phyloP scores from a whole-genome alignment of 2,113 vertebrate genomes.

The Gopherus flavomarginatus region DNA sequence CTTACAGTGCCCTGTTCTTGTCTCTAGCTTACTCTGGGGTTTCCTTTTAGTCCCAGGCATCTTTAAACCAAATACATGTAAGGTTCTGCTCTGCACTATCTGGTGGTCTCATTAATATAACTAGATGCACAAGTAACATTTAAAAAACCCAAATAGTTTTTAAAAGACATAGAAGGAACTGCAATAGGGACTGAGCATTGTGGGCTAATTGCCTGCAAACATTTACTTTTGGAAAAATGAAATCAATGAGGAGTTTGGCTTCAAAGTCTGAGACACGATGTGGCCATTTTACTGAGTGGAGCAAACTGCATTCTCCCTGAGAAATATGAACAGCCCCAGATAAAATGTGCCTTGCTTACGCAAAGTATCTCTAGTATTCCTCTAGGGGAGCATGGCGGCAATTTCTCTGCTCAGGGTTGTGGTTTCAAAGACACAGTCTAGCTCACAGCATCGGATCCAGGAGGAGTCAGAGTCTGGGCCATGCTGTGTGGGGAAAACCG shows the following conservation, averaged over 20 bases:
- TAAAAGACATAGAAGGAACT: not conserved
- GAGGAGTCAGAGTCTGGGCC: not conserved
- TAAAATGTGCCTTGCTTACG: not conserved
- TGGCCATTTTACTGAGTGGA: not conserved
- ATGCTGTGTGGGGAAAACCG: not conserved
- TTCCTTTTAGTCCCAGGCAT: not conserved
- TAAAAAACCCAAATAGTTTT: not conserved
- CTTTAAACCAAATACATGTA: not conserved
- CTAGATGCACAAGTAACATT: rapidly evolving
- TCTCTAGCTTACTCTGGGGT: not conserved
- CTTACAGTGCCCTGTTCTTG: not conserved
- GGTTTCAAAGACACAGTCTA: rapidly evolving
- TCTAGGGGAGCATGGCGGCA: not conserved
- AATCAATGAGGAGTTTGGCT: conserved; percentile 16
- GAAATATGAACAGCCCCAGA: not conserved
- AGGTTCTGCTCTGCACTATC: not conserved
- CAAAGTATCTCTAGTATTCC: not conserved
- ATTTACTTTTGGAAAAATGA: not conserved
- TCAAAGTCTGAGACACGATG: not conserved
- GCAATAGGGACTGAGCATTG: not conserved
- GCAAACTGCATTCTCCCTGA: not conserved
- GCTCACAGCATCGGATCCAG: not conserved
- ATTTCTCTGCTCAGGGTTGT: not conserved
- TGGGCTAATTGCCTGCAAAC: conserved; percentile 6
- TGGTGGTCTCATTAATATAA: not conserved